These are phyloP conservation scores for Sitobion miscanthi DNA, from an alignment of 1,140 invertebrate genomes.

Conservation along the genomic window DNA sequence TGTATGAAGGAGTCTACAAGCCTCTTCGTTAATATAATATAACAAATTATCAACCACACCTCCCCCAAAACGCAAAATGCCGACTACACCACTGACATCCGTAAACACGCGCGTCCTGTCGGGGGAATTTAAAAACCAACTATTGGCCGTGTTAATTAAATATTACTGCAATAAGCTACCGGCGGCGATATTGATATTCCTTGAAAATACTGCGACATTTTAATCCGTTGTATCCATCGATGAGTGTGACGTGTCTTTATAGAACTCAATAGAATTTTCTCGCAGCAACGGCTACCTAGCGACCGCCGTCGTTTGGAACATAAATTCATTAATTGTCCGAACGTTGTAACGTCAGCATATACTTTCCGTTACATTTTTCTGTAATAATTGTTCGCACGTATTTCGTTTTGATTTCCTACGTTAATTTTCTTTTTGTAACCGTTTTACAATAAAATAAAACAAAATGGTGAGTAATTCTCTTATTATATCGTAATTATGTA, in stretches of 20 bases:
- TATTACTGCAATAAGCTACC: background rate
- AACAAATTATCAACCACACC: background rate
- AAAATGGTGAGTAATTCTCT: background rate
- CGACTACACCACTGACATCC: background rate
- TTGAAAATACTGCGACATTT: background rate
- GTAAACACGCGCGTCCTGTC: background rate
- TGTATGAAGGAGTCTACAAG: background rate
- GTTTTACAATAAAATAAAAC: background rate
- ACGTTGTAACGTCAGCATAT: background rate
- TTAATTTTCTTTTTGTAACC: background rate
- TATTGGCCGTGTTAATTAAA: background rate
- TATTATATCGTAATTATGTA: background rate
- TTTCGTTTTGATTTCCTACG: background rate
- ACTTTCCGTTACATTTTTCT: background rate
- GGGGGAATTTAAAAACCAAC: background rate
- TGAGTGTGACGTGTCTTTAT: background rate
- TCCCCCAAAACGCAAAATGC: background rate
- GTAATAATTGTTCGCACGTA: background rate
- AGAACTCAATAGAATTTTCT: background rate
- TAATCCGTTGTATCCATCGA: background rate
- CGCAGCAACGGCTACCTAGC: background rate
- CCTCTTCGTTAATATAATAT: too few relatives aligned
- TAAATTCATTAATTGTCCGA: background rate
- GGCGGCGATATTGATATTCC: background rate
- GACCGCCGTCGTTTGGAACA: background rate